Evolutionary conservation across 2,888 invertebrate species (phyloP).

Genomic region (Coenonympha arcania): DNA sequence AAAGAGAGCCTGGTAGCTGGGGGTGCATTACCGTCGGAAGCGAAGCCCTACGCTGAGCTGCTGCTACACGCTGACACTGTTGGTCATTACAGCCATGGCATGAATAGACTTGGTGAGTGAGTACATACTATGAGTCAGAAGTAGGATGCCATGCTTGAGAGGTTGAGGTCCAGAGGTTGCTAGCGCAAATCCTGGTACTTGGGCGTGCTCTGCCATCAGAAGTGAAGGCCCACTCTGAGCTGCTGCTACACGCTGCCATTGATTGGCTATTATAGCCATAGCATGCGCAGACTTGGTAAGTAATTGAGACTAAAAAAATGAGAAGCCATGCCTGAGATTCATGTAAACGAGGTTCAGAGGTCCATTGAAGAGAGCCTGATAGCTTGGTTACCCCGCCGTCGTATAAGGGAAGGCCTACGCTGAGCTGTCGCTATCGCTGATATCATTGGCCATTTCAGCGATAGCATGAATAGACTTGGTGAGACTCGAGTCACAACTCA

Average conservation of each 20-base stretch:
- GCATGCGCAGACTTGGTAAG: no score
- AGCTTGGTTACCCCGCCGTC: conserved; percentile 73
- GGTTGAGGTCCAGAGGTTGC: conserved; percentile 75
- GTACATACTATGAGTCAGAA: not conserved
- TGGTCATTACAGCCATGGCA: conserved; percentile 91
- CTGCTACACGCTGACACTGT: conserved; percentile 83
- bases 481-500: conserved; percentile 30
- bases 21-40: conserved; percentile 75
- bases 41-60: conserved; percentile 76
- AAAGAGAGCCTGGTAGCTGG: conserved; percentile 75
- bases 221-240: conserved; percentile 76
- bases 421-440: conserved; percentile 82
- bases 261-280: no score
- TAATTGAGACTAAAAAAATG: no score
- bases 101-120: conserved; percentile 71
- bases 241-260: conserved; percentile 82
- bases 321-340: conserved; percentile 56
- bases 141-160: conserved; percentile 47
- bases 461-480: conserved; percentile 88
- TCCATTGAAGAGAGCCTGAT: conserved; percentile 77
- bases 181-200: conserved; percentile 75
- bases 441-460: conserved; percentile 89
- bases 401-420: conserved; percentile 77
- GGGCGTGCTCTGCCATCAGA: conserved; percentile 75
- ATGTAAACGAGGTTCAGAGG: conserved; percentile 69